A percentile compares a stretch with the other conserved stretches of the same genome.
Conservation (phyloP, 2,888 invertebrate species). For the Hipparchia sbordonii region DNA sequence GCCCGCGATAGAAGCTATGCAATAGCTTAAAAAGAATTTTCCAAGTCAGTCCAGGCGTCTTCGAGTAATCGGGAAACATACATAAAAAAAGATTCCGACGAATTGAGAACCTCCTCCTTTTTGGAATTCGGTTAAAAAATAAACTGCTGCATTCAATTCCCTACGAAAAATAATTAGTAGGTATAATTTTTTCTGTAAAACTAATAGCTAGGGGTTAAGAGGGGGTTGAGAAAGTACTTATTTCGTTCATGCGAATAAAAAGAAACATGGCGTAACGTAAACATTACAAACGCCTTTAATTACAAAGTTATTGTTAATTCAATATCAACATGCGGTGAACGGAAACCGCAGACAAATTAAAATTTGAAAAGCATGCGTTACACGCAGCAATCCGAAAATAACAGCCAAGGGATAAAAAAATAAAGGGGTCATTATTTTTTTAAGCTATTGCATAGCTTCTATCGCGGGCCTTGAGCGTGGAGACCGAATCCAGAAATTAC, state of each 20-base stretch:
- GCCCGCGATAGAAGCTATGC: too few species aligned
- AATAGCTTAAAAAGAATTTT: too few species aligned
- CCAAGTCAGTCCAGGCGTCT: too few species aligned
- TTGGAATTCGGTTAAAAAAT: too few species aligned
- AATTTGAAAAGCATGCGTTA: slow-evolving; percentile 53
- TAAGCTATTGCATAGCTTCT: too few species aligned
- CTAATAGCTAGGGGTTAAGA: background rate
- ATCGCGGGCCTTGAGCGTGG: too few species aligned
- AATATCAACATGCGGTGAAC: slow-evolving; percentile 27
- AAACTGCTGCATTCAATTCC: background rate
- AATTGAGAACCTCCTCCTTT: too few species aligned
- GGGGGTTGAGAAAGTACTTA: background rate
- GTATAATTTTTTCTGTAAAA: too few species aligned
- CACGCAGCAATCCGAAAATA: slow-evolving; percentile 59
- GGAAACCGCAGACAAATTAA: slow-evolving; percentile 51
- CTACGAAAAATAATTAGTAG: background rate
- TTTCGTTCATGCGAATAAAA: slow-evolving; percentile 16
- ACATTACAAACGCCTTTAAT: slow-evolving; percentile 34
- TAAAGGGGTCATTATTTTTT: too few species aligned
- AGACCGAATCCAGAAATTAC: too few species aligned
- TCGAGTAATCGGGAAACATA: too few species aligned
- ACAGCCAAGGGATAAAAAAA: slow-evolving; percentile 36
- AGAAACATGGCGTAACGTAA: slow-evolving; percentile 32
- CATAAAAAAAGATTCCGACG: too few species aligned
- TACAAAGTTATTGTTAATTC: slow-evolving; percentile 26